A percentile compares a stretch with the other conserved stretches of the same genome.
phyloP scores from a whole-genome alignment of 2,888 invertebrate species.

The Tromatobia lineatoria region DNA sequence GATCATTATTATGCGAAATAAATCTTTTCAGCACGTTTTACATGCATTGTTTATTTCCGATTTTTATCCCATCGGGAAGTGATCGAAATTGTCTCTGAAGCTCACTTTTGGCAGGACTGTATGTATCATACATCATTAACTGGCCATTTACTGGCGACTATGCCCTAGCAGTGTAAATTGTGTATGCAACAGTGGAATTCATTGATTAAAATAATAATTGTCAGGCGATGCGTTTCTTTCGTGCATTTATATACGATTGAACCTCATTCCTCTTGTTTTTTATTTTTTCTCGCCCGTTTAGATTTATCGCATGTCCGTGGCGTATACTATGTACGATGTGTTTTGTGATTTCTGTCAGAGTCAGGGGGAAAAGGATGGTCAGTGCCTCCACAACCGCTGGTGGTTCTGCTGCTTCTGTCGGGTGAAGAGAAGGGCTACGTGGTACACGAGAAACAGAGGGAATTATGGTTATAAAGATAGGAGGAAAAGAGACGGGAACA shows the following conservation, averaged over 20 bases:
- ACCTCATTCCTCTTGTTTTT: constrained; percentile 1
- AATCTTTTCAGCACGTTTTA: no score
- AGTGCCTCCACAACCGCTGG: constrained; percentile 42
- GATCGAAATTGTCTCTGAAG: no score
- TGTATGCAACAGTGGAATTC: background rate
- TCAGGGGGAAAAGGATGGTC: constrained; percentile 55
- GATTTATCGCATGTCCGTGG: constrained; percentile 49
- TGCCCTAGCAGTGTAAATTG: background rate
- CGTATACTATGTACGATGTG: constrained; percentile 43
- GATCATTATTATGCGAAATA: no score
- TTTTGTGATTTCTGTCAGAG: constrained; percentile 65
- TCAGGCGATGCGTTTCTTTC: constrained; percentile 1
- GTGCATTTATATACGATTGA: background rate
- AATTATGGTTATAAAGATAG: constrained; percentile 2
- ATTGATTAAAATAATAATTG: constrained; percentile 6
- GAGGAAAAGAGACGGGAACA: constrained; percentile 43
- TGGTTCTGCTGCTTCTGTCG: constrained; percentile 39
- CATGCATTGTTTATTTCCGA: no score
- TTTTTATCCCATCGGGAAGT: no score
- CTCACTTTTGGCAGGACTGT: no score
- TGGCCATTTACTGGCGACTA: no score
- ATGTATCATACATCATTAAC: no score
- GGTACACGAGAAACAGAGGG: constrained; percentile 21
- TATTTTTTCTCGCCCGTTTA: background rate
- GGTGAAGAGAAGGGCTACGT: constrained; percentile 31